A percentile compares a stretch with the other conserved stretches of the same genome.
Evolutionary conservation across 2,888 invertebrate genomes (phyloP).

Genomic region (Entomobrya multifasciata): DNA sequence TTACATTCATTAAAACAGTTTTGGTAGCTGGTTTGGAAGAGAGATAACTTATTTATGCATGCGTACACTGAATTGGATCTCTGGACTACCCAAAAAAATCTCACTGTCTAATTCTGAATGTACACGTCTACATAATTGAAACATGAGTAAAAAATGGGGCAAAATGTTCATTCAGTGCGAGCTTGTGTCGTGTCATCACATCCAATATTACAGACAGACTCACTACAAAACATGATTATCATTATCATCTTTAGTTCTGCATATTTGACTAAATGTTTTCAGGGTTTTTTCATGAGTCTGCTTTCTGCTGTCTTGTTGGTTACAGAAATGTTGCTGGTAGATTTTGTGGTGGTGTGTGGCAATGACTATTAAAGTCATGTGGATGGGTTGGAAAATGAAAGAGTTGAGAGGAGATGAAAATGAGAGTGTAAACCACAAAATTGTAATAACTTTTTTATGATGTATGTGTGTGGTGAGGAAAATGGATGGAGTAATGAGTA

Average conservation of each 20-base stretch:
- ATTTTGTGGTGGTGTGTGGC: not conserved
- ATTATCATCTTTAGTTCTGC: not conserved
- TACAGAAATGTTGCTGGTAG: not conserved
- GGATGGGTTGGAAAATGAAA: constrained; percentile 12
- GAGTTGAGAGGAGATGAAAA: not conserved
- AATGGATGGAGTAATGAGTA: not conserved
- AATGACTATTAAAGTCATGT: not conserved
- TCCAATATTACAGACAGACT: not conserved
- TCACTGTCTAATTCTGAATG: not conserved
- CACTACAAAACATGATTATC: not conserved
- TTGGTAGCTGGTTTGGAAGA: not conserved
- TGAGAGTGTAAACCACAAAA: constrained; percentile 53
- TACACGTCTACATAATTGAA: constrained; percentile 36
- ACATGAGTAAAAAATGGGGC: not conserved
- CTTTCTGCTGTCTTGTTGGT: not conserved
- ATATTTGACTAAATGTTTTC: constrained; percentile 13
- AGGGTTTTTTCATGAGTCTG: not conserved
- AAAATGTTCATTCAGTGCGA: constrained; percentile 8
- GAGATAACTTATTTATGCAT: not conserved
- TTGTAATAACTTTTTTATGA: constrained; percentile 56
- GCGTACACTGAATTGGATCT: not conserved
- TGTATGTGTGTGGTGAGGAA: not conserved
- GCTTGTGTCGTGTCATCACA: constrained; percentile 9
- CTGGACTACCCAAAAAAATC: not conserved
- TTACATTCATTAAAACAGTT: no score